Conservation (phyloP, 1,140 invertebrate species). For the Zaprionus davidi region DNA sequence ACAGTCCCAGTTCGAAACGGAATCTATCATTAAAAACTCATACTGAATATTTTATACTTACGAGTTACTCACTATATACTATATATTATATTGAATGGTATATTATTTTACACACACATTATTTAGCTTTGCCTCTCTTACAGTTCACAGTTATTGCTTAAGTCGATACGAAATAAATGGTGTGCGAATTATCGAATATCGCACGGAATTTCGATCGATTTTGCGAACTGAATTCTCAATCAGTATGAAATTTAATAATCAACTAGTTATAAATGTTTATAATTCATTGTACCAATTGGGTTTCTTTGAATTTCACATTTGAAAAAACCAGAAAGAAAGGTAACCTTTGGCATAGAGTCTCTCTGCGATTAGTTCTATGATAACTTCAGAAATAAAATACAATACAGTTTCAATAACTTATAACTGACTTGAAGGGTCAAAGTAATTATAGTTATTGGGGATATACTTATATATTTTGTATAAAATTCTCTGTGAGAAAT, state of each 20-base stretch:
- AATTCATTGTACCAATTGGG: neutral
- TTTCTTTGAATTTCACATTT: neutral
- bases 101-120: constrained; percentile 3
- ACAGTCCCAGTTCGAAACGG: constrained; percentile 10
- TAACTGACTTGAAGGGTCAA: too few species aligned
- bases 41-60: constrained; percentile 34
- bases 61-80: neutral
- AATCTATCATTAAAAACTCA: constrained; percentile 50
- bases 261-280: neutral
- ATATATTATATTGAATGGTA: constrained; percentile 23
- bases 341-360: neutral
- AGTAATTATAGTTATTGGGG: too few species aligned
- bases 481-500: too few species aligned
- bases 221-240: constrained; percentile 10
- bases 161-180: constrained; percentile 22
- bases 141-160: constrained; percentile 44
- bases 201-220: constrained; percentile 1
- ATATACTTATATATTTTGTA: too few species aligned
- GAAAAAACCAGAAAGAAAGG: neutral
- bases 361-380: too few species aligned
- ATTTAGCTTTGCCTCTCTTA: neutral
- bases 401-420: too few species aligned
- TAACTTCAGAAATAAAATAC: too few species aligned
- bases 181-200: constrained; percentile 34
- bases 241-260: neutral